Percentiles rank a stretch among this genome's conserved stretches.
These are phyloP conservation scores for Apis dorsata DNA, from an alignment of 1,140 invertebrate genomes.

Conservation along the genomic window DNA sequence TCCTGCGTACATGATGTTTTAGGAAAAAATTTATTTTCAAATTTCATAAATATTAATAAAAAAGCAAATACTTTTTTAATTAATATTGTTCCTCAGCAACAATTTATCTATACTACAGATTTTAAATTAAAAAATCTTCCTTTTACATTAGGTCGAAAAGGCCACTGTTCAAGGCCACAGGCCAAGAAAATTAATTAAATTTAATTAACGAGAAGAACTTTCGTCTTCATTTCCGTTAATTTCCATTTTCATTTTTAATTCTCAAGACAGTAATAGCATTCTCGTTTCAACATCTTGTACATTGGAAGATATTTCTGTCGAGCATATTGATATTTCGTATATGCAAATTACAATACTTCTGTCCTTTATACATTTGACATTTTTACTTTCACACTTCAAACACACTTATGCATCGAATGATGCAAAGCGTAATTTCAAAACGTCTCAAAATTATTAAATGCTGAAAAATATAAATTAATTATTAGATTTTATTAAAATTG, in stretches of 20 bases:
- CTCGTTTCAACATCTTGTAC: slow-evolving; percentile 59
- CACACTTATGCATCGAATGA: slow-evolving; percentile 52
- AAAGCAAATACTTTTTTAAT: slow-evolving; percentile 61
- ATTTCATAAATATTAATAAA: slow-evolving; percentile 56
- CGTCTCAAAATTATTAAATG: slow-evolving; percentile 49
- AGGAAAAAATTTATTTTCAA: slow-evolving; percentile 51
- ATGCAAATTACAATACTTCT: slow-evolving; percentile 55
- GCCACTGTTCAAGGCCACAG: slow-evolving; percentile 78
- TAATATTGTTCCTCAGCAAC: slow-evolving; percentile 57
- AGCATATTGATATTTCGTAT: slow-evolving; percentile 61
- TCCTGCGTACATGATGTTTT: slow-evolving; percentile 67
- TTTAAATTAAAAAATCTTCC: slow-evolving; percentile 63
- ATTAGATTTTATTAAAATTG: slow-evolving; percentile 33
- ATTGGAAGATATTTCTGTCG: slow-evolving; percentile 59
- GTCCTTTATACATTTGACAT: slow-evolving; percentile 47
- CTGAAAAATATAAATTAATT: slow-evolving; percentile 49
- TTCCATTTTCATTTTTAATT: slow-evolving; percentile 43
- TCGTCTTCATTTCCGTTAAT: slow-evolving; percentile 51
- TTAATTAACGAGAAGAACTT: slow-evolving; percentile 60
- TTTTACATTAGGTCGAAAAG: slow-evolving; percentile 76
- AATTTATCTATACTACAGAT: slow-evolving; percentile 56
- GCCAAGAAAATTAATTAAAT: slow-evolving; percentile 74
- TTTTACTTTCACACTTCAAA: slow-evolving; percentile 57
- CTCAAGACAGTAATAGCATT: slow-evolving; percentile 60
- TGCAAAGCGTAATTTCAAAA: slow-evolving; percentile 57